These are phyloP conservation scores for Eupithecia vulgata DNA, from an alignment of 2,888 invertebrate species.

Conservation along the genomic window DNA sequence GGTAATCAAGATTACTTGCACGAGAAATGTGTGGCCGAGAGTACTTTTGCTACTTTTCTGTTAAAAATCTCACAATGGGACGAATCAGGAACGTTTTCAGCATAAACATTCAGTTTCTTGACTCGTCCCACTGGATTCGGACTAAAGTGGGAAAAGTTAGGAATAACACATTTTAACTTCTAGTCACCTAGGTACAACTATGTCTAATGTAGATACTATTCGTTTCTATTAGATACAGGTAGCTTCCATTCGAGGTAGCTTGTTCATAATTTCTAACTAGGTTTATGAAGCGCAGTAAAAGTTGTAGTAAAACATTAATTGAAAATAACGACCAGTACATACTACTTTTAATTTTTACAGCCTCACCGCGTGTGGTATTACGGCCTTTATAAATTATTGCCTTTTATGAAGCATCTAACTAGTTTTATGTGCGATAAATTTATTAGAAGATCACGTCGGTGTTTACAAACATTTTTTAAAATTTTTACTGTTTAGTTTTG, in stretches of 20 bases:
- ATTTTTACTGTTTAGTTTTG: not conserved
- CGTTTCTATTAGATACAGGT: not conserved
- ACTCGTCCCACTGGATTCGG: too few relatives aligned
- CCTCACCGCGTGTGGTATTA: conserved; percentile 10
- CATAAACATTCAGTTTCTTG: too few relatives aligned
- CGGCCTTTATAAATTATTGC: conserved; percentile 18
- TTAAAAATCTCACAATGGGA: too few relatives aligned
- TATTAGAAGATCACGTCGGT: conserved; percentile 7
- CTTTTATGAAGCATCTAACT: conserved; percentile 3
- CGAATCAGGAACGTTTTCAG: too few relatives aligned
- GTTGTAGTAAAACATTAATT: conserved; percentile 17
- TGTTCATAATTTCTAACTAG: conserved; percentile 6
- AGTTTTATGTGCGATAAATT: conserved; percentile 21
- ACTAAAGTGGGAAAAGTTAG: too few relatives aligned
- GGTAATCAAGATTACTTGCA: too few relatives aligned
- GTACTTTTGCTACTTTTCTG: too few relatives aligned
- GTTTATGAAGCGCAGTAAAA: conserved; percentile 17
- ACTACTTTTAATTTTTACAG: conserved; percentile 22
- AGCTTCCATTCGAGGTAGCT: not conserved
- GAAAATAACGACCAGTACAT: conserved; percentile 17
- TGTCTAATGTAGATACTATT: too few relatives aligned
- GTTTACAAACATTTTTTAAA: not conserved
- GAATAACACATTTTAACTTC: too few relatives aligned
- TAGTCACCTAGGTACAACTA: too few relatives aligned
- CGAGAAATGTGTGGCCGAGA: too few relatives aligned